phyloP scores from a whole-genome alignment of 2,888 invertebrate species.

The Chorisops tibialis region DNA sequence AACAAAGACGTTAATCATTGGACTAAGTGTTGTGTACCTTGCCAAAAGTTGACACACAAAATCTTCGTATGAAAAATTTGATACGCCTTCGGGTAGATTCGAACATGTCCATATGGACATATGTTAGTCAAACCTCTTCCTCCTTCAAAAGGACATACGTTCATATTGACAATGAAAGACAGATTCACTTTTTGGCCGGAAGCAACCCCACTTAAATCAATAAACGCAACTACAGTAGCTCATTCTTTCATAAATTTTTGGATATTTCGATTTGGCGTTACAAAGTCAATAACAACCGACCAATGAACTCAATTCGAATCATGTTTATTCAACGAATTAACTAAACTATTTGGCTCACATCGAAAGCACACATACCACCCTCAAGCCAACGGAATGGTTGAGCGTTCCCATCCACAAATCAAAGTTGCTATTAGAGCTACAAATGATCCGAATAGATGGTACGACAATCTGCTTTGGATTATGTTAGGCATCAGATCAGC shows the following conservation, averaged over 20 bases:
- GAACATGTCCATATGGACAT: neutral
- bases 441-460: neutral
- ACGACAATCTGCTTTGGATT: constrained; percentile 9
- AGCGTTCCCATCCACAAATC: constrained; percentile 27
- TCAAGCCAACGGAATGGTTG: constrained; percentile 26
- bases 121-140: neutral
- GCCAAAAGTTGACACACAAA: no score
- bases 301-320: constrained; percentile 30
- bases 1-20: no score
- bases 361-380: constrained; percentile 30
- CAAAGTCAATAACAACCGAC: constrained; percentile 24
- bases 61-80: neutral
- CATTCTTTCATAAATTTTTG: constrained; percentile 8
- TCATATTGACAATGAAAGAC: neutral
- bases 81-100: neutral
- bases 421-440: constrained; percentile 3
- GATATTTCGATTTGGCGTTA: constrained; percentile 29
- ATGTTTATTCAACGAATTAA: constrained; percentile 21
- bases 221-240: neutral
- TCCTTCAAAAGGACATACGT: neutral
- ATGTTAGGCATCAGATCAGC: constrained; percentile 27
- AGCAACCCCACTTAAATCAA: neutral
- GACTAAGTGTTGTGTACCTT: no score
- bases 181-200: neutral
- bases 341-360: constrained; percentile 11